phyloP scores from a whole-genome alignment of 2,888 invertebrate genomes.

The Agrochola litura region DNA sequence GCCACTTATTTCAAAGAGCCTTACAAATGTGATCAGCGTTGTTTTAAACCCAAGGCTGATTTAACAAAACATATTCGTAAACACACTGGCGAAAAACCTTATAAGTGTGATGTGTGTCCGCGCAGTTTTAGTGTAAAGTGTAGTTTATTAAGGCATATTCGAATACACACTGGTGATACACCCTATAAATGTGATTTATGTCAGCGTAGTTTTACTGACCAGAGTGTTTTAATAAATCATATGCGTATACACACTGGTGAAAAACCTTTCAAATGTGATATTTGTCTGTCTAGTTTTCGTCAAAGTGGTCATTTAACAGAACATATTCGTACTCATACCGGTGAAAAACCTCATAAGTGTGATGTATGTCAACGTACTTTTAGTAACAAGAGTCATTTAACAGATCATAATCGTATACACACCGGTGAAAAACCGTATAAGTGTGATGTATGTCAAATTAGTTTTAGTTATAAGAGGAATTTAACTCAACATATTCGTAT shows the following conservation, averaged over 20 bases:
- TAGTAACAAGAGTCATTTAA: neutral
- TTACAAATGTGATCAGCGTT: no score
- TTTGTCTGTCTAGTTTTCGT: neutral
- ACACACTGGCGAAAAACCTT: no score
- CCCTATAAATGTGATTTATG: neutral
- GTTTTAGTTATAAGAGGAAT: neutral
- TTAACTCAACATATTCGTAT: neutral
- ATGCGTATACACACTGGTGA: neutral
- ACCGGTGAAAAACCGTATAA: neutral
- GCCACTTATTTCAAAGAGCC: no score
- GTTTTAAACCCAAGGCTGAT: no score
- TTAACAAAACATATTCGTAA: no score
- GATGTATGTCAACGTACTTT: neutral
- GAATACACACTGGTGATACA: neutral
- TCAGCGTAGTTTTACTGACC: no score
- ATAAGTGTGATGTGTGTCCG: no score
- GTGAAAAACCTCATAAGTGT: neutral
- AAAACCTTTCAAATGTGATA: neutral
- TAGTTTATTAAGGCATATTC: neutral
- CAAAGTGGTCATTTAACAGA: no score
- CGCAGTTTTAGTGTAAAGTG: no score
- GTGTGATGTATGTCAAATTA: neutral
- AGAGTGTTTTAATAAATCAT: no score
- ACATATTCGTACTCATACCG: no score
- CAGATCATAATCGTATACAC: neutral